Evolutionary conservation across 1,140 invertebrate species (phyloP), one percentile per base, ranked within the genome.

Genomic region (Plodia interpunctella): DNA sequence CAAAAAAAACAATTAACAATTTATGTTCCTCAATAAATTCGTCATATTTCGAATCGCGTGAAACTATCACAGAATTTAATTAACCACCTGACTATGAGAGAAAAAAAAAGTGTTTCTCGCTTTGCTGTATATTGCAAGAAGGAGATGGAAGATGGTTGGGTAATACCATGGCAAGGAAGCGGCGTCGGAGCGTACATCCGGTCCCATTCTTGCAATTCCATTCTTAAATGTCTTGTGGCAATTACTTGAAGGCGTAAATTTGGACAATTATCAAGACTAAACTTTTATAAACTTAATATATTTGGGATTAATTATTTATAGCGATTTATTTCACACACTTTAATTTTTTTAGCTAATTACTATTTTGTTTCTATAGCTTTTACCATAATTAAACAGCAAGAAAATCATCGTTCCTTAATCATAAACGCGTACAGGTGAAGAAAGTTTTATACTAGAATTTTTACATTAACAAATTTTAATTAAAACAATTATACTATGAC

Each of bases 51-150:
- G 52, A 73, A 68, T 69, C 63, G 65, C 69, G 68, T 76, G 57
- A 71, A 74, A 63, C 66, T 65, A 72, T 78, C 70, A n/a, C n/a
- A 67, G 74, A 78, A 82, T 79, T 82, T 78, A 79, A 82, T 84
- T 84, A 82, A 66, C 72, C 74, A 82, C 74, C 74, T 77, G 79
- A 65, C 57, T 58, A 50, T 62, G 59, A 25, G n/a, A n/a, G n/a
- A 53, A 59, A 62, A 65, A 76, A 67, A 72, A 66, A 64, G 30
- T 59, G 63, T 62, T n/a, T 66, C 54, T 71, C 60, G 57, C 49
- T 44, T 44, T 44, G 13, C 38, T 15, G 13, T 17, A 17, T 44
- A 44, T 44, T 44, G 15, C n/a, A 15, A 44, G 38, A 44, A 17
- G 13, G 13, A 17, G 38, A 44, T 10, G 15, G n/a, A 44, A 44